A percentile compares a stretch with the other conserved stretches of the same genome.
These are phyloP conservation scores for Eristalis pertinax DNA, from an alignment of 2,888 invertebrate species.

Conservation along the genomic window DNA sequence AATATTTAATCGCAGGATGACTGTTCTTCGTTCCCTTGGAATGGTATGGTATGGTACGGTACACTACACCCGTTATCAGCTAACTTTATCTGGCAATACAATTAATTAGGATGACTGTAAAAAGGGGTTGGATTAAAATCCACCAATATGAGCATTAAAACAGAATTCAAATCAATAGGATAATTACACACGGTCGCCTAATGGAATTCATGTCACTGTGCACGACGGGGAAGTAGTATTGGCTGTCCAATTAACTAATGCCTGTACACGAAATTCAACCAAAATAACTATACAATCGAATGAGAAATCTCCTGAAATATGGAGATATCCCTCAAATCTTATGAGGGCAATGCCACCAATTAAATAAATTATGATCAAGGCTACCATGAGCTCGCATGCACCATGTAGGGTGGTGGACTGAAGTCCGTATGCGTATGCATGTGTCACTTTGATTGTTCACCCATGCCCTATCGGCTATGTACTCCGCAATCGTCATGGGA, in stretches of 20 bases:
- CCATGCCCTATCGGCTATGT: too few species aligned
- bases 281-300: not conserved
- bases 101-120: not conserved
- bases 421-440: not conserved
- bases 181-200: too few species aligned
- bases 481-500: not conserved
- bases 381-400: too few species aligned
- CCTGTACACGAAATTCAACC: not conserved
- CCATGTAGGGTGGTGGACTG: not conserved
- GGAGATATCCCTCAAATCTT: not conserved
- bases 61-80: not conserved
- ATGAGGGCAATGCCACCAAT: not conserved
- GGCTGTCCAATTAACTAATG: not conserved
- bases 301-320: not conserved
- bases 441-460: too few species aligned
- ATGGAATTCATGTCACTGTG: too few species aligned
- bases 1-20: slow-evolving; percentile 31
- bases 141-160: not conserved
- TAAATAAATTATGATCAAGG: not conserved
- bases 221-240: too few species aligned
- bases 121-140: not conserved
- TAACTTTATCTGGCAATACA: not conserved
- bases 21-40: not conserved
- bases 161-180: too few species aligned
- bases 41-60: not conserved